Evolutionary conservation across 2,888 invertebrate genomes (phyloP).

Genomic region (Chouioia cunea): DNA sequence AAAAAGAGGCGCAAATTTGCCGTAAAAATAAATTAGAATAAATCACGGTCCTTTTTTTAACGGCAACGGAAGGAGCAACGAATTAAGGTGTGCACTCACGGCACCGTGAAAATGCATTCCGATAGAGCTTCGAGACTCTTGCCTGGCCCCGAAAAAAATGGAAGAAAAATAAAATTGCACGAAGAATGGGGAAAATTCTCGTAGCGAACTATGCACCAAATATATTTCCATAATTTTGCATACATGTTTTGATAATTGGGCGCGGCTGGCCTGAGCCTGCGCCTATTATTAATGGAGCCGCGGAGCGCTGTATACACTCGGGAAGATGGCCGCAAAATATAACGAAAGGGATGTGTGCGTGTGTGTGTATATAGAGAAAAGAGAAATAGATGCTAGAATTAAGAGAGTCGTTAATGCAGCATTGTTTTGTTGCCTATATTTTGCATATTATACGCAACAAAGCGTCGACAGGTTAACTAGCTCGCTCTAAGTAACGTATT

Average conservation of each 20-base stretch:
- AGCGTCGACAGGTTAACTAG: slow-evolving; percentile 31
- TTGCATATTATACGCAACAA: slow-evolving; percentile 45
- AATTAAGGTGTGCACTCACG: slow-evolving; percentile 43
- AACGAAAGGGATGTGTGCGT: not conserved
- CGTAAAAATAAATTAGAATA: slow-evolving; percentile 40
- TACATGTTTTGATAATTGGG: slow-evolving; percentile 66
- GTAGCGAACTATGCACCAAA: slow-evolving; percentile 59
- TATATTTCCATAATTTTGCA: slow-evolving; percentile 67
- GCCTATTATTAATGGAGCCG: slow-evolving; percentile 42
- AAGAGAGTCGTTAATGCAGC: slow-evolving; percentile 44
- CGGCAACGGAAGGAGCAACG: slow-evolving; percentile 28
- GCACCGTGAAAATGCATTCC: slow-evolving; percentile 46
- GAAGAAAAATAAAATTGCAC: slow-evolving; percentile 44
- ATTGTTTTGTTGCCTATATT: slow-evolving; percentile 42
- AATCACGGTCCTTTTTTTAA: slow-evolving; percentile 15
- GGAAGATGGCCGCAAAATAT: slow-evolving; percentile 40
- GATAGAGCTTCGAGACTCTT: slow-evolving; percentile 22
- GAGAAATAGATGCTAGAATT: slow-evolving; percentile 37
- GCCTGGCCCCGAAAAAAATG: not conserved
- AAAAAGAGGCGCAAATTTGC: slow-evolving; percentile 35
- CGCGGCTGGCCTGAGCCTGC: slow-evolving; percentile 10
- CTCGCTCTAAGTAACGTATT: too few relatives aligned
- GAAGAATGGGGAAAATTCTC: slow-evolving; percentile 48
- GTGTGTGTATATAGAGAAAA: not conserved
- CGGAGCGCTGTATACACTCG: not conserved